Base-by-base conservation (phyloP, 2,888 invertebrate species). In the Acanthacorydalis orientalis region DNA sequence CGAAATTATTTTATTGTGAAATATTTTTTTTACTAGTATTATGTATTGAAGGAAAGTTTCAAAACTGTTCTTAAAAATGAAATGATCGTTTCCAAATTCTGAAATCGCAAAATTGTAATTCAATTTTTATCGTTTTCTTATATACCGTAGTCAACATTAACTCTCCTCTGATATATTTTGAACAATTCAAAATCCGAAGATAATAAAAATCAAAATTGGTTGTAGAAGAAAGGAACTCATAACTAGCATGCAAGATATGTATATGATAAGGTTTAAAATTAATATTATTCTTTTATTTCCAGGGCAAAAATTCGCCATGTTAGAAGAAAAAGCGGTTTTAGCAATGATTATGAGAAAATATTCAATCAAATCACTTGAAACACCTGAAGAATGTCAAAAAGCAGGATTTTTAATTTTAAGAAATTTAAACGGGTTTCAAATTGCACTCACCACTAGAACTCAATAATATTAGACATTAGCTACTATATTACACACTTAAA, bases 241-340 rank as follows among this genome's bases (percentile, higher is more conserved):
- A 40, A 40, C 4, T 10, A 15, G 40, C 14, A 40, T 11, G 4
- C 16, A n/a, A n/a, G n/a, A n/a, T n/a, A n/a, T 7, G 11, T 31
- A 15, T 31, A 31, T 12, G 14, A 44, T 16, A 9, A 44, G 9
- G 4, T 33, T 8, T 7, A 7, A 44, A 9, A 33, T 44, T 15
- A 34, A 14, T 23, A 45, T 12, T 15, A 43, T 1, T 33, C 10
- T 43, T 15, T 23, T 16, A 4, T 45, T 15, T 39, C 33, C 49
- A 59, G 59, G 60, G 52, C 60, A 60, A 46, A 60, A 59, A 50
- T 59, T 60, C 44, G 60, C 57, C 2, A 50, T 55, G 47, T 48
- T 57, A 42, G 58, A 57, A 44, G 51, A 54, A 23, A 60, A 59
- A 49, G 55, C 55, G 1, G 43, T 58, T 7, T 48, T 60, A 16